Base-by-base conservation (phyloP, 2,888 invertebrate species). In the Cosmorhoe ocellata region DNA sequence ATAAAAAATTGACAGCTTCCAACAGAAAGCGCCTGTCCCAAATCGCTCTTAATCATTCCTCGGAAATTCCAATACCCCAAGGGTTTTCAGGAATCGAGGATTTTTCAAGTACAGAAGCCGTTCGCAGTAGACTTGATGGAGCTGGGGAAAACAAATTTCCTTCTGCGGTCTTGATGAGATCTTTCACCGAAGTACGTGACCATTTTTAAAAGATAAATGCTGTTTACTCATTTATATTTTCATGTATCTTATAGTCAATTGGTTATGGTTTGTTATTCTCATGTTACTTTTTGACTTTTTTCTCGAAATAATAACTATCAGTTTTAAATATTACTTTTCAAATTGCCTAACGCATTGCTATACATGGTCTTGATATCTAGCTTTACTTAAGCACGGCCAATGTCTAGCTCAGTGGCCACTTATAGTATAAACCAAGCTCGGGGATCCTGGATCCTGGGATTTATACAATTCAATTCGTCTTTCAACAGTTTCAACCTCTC, bases 1-100 rank as follows among this genome's bases (percentile, higher is more conserved):
- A 75, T 71, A 75, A 78, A 76, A 76, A 77, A 74, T 70, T 69
- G 66, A 72, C 68, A 65, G 64, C 58, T n/a, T n/a, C n/a, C 54
- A 64, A 61, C 64, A 12, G 63, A 62, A 62, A 59, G 55, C 59
- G 62, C 55, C 59, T 4, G 63, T 42, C 60, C 66, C 60, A 69
- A 69, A 74, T 72, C 71, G 71, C 66, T 76, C 69, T 74, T 74
- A 75, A 79, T 77, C 75, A 73, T 69, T 61, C 47, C 48, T 36
- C 40, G 54, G 49, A 47, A 58, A 54, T 56, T 56, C 50, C 51
- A 66, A 73, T 71, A 71, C 70, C 67, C 66, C 64, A 69, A 66
- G 49, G 58, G 65, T 64, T 46, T 50, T 24, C 41, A 51, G 51
- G 44, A 54, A 40, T 54, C 34, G 41, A 28, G 46, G 28, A 28